A percentile compares a stretch with the other conserved stretches of the same genome.
Conservation (phyloP, 2,797 vertebrate genomes). For the Etheostoma perlongum region DNA sequence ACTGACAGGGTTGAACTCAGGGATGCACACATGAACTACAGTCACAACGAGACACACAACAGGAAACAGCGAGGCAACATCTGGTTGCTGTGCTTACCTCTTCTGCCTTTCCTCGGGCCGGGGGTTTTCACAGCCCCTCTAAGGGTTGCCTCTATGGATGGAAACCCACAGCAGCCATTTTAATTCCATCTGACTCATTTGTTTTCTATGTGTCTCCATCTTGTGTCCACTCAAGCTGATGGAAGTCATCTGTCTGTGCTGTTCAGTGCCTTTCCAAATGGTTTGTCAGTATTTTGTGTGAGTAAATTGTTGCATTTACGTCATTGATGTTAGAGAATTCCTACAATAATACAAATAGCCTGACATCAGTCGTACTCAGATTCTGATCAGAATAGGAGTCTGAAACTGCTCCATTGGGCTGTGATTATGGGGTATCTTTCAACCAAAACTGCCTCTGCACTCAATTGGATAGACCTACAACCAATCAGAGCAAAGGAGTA, state of each 20-base stretch:
- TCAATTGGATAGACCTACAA: too few species aligned
- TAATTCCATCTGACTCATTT: neutral
- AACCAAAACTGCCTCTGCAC: too few species aligned
- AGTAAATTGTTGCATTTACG: too few species aligned
- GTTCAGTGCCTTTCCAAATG: neutral
- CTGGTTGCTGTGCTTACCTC: slow-evolving; percentile 59
- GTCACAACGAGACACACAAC: slow-evolving; percentile 10
- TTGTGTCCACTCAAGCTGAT: neutral
- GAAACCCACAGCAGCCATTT: slow-evolving; percentile 54
- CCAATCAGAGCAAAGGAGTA: too few species aligned
- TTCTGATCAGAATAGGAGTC: too few species aligned
- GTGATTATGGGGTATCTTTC: too few species aligned
- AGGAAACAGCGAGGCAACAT: slow-evolving; percentile 2
- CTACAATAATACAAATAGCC: neutral
- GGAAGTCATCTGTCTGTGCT: neutral
- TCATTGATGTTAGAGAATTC: neutral
- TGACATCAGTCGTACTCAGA: too few species aligned
- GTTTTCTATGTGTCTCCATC: neutral
- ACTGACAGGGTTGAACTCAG: neutral
- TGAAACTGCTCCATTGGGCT: too few species aligned
- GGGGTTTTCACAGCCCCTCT: slow-evolving; percentile 54
- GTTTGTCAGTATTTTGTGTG: too few species aligned
- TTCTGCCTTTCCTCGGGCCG: slow-evolving; percentile 42
- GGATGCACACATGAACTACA: neutral
- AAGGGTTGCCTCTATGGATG: slow-evolving; percentile 60